phyloP scores from a whole-genome alignment of 2,888 invertebrate genomes.

The Petrophora chlorosata region DNA sequence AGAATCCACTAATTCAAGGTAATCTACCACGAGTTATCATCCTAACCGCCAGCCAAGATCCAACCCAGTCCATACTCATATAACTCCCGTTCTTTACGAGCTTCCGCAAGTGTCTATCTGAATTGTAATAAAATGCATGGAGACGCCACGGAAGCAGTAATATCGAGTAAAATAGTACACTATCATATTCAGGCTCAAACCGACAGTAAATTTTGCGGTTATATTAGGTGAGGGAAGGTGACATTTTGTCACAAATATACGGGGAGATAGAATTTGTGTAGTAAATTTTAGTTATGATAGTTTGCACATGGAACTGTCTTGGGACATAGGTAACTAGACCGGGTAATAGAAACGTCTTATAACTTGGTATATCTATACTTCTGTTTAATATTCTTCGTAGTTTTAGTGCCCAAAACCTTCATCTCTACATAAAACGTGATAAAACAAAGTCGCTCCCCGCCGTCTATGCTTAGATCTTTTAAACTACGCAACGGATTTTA shows the following conservation, averaged over 20 bases:
- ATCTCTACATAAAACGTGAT: no score
- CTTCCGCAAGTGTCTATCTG: slow-evolving; percentile 46
- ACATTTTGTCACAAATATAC: slow-evolving; percentile 6
- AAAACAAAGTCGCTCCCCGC: no score
- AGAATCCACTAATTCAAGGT: no score
- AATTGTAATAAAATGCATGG: slow-evolving; percentile 54
- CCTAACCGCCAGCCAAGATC: slow-evolving; percentile 26
- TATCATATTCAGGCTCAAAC: slow-evolving; percentile 38
- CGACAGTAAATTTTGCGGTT: slow-evolving; percentile 43
- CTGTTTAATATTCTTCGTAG: no score
- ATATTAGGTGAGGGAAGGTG: slow-evolving; percentile 35
- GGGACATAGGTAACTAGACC: no score
- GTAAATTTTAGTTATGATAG: slow-evolving; percentile 3
- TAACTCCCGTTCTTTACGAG: slow-evolving; percentile 50
- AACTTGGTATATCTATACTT: no score
- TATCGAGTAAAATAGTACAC: slow-evolving; percentile 47
- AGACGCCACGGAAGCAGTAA: slow-evolving; percentile 43
- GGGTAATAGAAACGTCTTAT: no score
- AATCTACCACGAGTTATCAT: no score
- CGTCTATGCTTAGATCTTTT: no score
- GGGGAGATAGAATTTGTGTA: not conserved
- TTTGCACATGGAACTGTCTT: not conserved
- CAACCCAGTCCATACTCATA: slow-evolving; percentile 38
- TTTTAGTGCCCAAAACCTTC: no score
- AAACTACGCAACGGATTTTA: no score